Conservation (phyloP, 37 sponge, comb jelly and placozoan species). For the Geodia barretti region DNA sequence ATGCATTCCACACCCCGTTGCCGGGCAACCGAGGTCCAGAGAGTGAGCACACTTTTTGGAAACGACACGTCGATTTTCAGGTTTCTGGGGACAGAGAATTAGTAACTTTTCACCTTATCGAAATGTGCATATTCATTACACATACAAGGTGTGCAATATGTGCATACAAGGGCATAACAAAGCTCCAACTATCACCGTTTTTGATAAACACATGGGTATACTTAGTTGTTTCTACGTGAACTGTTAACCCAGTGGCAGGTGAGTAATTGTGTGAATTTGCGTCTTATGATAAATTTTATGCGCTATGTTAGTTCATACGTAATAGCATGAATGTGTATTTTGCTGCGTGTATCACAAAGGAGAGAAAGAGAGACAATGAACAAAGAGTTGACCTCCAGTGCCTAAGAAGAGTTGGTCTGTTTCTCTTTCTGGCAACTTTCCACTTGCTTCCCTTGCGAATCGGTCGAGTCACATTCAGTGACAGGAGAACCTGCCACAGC, state of each 20-base stretch:
- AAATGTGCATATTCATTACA: not conserved
- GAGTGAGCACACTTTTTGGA: constrained; percentile 36
- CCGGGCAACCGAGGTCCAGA: constrained; percentile 77
- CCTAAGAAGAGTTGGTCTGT: constrained; percentile 58
- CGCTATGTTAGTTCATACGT: too few relatives aligned
- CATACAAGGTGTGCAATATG: not conserved
- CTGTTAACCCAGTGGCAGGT: too few relatives aligned
- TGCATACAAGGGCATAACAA: too few relatives aligned
- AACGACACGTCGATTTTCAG: constrained; percentile 51
- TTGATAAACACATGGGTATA: too few relatives aligned
- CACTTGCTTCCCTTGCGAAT: constrained; percentile 77
- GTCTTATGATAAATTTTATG: too few relatives aligned
- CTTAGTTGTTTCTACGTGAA: too few relatives aligned
- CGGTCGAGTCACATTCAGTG: constrained; percentile 72
- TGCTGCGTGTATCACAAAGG: too few relatives aligned
- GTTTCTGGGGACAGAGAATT: constrained; percentile 16
- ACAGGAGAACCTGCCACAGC: constrained; percentile 20
- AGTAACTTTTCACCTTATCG: not conserved
- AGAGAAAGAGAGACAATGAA: too few relatives aligned
- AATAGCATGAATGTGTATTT: too few relatives aligned
- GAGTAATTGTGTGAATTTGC: too few relatives aligned
- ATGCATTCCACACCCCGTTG: constrained; percentile 66
- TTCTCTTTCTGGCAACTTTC: constrained; percentile 42
- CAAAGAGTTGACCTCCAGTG: constrained; percentile 60
- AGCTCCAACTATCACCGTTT: too few relatives aligned